Evolutionary conservation across 30 jellyfish, hydroid and myxozoan genomes (phyloP).

Genomic region (Sanderia malayensis): DNA sequence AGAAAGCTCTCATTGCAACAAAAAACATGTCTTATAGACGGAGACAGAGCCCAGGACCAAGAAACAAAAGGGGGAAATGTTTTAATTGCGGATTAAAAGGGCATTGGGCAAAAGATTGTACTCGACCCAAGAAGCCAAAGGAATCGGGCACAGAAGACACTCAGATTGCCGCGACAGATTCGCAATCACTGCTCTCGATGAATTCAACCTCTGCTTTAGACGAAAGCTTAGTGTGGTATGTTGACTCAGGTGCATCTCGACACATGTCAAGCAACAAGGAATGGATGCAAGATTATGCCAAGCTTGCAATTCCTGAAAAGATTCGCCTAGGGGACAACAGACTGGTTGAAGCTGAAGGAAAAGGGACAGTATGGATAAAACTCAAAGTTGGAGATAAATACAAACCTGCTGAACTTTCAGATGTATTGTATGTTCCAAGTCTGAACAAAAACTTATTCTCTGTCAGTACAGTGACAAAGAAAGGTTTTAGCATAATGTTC

Average conservation of each 20-base stretch:
- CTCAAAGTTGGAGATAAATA: background rate
- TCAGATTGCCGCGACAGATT: too few species aligned
- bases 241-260: too few species aligned
- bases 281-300: too few species aligned
- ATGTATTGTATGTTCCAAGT: constrained; percentile 2
- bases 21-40: background rate
- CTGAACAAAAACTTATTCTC: constrained; percentile 1
- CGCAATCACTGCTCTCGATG: too few species aligned
- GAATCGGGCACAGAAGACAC: too few species aligned
- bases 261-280: too few species aligned
- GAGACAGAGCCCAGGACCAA: background rate
- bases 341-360: background rate
- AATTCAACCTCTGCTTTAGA: too few species aligned
- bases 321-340: constrained; percentile 11
- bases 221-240: too few species aligned
- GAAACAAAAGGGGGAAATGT: too few species aligned
- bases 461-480: constrained; percentile 14
- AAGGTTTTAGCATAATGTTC: background rate
- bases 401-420: background rate
- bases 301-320: background rate
- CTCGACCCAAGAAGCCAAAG: too few species aligned
- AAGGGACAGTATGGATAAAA: background rate
- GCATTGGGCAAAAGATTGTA: too few species aligned
- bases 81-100: background rate
- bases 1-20: background rate